Conservation (phyloP, 2,888 invertebrate genomes). For the Belgica antarctica region DNA sequence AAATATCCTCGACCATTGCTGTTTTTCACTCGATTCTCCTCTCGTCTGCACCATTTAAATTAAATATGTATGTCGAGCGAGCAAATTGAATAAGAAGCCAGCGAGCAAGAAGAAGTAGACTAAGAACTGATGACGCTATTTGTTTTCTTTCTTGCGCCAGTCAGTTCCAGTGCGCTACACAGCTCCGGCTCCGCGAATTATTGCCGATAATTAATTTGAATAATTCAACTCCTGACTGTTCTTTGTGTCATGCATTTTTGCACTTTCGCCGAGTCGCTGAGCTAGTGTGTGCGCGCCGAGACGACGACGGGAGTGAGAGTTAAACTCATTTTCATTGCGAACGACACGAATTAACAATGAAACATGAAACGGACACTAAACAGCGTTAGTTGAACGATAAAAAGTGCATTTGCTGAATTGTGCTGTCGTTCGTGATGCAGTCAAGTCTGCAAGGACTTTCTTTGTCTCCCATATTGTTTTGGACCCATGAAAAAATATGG, state of each 20-base stretch:
- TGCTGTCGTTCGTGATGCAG: background rate
- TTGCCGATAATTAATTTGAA: background rate
- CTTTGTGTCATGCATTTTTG: background rate
- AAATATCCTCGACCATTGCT: no score
- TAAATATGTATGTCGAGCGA: slow-evolving; percentile 23
- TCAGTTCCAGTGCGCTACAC: no score
- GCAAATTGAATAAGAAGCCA: background rate
- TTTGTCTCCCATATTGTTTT: background rate
- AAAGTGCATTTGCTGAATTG: no score
- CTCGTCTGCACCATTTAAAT: background rate
- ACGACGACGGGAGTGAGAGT: no score
- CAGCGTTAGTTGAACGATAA: no score
- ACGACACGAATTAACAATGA: no score
- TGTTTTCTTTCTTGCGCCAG: no score
- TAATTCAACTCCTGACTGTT: background rate
- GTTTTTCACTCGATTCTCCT: background rate
- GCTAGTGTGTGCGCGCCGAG: no score
- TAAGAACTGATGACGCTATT: background rate
- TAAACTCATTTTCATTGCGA: no score
- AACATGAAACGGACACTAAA: no score
- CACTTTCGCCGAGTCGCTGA: no score
- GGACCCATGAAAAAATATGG: background rate
- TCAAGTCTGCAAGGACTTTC: background rate
- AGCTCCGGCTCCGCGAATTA: background rate
- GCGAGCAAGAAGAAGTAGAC: background rate